Base-by-base conservation (phyloP, 2,888 invertebrate species). In the Electrophaes corylata region DNA sequence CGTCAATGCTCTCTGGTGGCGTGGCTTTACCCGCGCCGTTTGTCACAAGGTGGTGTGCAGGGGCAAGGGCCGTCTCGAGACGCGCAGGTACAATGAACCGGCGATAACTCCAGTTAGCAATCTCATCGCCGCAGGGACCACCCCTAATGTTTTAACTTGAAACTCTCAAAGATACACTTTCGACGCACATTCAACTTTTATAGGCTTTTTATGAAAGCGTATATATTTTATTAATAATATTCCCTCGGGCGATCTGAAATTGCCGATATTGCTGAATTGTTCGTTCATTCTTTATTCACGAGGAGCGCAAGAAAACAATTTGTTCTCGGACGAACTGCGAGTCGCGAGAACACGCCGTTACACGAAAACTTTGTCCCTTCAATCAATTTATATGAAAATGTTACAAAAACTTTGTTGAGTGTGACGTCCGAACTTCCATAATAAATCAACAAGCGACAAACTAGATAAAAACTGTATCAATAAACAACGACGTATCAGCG, bases 351-450 rank as follows among this genome's bases (percentile, higher is more conserved):
- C 44, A 53, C 44, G 44, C 43, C 48, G 58, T 29, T 39, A 57
- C 57, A 31, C 23, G 10, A 14, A 31, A 63, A 55, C 46, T 54
- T 54, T 46, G 26, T 51, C 53, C 49, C 52, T 61, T 59, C 57
- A 58, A 62, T 60, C 62, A 61, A 58, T 61, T 66, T 60, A 62
- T 62, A 66, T 59, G 64, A 52, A 54, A 64, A 66, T 64, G 62
- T 57, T 41, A 52, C 46, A 31, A 44, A 53, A 58, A 49, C 31
- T 43, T 47, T 18, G 33, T 4, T 37, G 46, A 51, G 60, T 45
- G 53, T 39, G 60, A 44, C 35, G 62, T 56, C 55, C 20, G 35
- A 61, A 62, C 49, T 62, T 55, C 29, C 40, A 39, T 40, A 61
- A 60, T 66, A 66, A 64, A 62, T 68, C 64, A 45, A 41, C 35